Evolutionary conservation across 1,140 invertebrate genomes (phyloP).

Genomic region (Drosophila pseudoananassae): DNA sequence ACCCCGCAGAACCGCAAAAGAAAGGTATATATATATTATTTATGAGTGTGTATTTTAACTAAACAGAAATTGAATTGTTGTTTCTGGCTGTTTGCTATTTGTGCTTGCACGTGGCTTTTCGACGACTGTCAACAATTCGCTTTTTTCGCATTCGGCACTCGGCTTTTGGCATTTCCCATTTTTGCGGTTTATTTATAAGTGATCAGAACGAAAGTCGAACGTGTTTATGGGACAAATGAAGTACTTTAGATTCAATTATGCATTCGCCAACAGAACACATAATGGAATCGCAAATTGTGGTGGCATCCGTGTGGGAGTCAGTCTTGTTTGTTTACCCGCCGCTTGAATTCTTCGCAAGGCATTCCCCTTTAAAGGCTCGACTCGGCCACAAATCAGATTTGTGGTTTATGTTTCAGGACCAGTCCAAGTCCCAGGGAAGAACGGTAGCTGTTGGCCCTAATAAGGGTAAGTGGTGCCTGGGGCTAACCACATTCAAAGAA

Average conservation of each 20-base stretch:
- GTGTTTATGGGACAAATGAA: conserved; percentile 76
- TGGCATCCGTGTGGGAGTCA: conserved; percentile 10
- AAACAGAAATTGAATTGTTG: conserved; percentile 75
- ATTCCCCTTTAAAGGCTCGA: conserved; percentile 14
- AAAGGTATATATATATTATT: conserved; percentile 53
- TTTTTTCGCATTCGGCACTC: conserved; percentile 7
- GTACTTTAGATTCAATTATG: conserved; percentile 79
- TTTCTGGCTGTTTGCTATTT: conserved; percentile 59
- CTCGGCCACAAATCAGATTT: conserved; percentile 60
- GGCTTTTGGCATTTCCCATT: conserved; percentile 22
- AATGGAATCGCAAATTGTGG: conserved; percentile 53
- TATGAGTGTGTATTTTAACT: conserved; percentile 66
- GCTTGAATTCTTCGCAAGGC: conserved; percentile 4
- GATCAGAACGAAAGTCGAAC: conserved; percentile 59
- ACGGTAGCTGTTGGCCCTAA: conserved; percentile 30
- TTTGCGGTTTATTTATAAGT: conserved; percentile 63
- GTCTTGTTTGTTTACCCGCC: conserved; percentile 32
- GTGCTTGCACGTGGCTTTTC: conserved; percentile 58
- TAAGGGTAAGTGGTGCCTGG: conserved; percentile 22
- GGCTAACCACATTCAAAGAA: conserved; percentile 20
- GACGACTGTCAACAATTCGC: conserved; percentile 40
- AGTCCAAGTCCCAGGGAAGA: neutral
- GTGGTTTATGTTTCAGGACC: conserved; percentile 21
- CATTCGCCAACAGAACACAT: conserved; percentile 59
- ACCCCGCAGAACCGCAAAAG: conserved; percentile 5